These are phyloP conservation scores for Gadopsis bispinosus DNA, from an alignment of 2,797 vertebrate genomes.

Conservation along the genomic window DNA sequence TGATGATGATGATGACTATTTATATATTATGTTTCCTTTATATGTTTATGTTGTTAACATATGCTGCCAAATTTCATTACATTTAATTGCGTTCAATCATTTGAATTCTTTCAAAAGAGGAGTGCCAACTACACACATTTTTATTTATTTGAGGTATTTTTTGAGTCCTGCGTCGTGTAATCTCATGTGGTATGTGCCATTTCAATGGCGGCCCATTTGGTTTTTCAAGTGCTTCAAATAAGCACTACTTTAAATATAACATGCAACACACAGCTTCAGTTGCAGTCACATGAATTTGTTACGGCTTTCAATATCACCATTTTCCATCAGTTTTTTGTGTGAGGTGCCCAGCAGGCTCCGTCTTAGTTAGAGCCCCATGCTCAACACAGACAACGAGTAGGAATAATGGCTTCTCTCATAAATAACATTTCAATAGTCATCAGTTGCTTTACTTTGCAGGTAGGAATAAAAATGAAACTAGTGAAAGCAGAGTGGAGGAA, in stretches of 20 bases:
- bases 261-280: background rate
- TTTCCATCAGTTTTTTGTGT: background rate
- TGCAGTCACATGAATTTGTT: background rate
- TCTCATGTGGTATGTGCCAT: background rate
- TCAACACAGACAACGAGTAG: background rate
- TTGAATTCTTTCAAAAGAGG: background rate
- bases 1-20: too few species aligned
- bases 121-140: background rate
- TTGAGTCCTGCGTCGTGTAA: background rate
- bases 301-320: background rate
- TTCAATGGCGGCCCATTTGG: too few species aligned
- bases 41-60: too few species aligned
- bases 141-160: background rate
- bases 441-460: slow-evolving; percentile 2
- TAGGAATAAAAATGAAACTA: slow-evolving; percentile 17
- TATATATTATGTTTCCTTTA: too few species aligned
- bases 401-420: background rate
- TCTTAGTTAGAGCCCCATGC: background rate
- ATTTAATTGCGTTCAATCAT: too few species aligned
- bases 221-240: background rate
- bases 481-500: slow-evolving; percentile 36
- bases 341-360: too few species aligned
- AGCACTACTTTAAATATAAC: background rate
- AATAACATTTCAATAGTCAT: background rate
- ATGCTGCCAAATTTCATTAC: too few species aligned